Conservation (phyloP, 1,140 invertebrate species). For the Papilio polyxenes region DNA sequence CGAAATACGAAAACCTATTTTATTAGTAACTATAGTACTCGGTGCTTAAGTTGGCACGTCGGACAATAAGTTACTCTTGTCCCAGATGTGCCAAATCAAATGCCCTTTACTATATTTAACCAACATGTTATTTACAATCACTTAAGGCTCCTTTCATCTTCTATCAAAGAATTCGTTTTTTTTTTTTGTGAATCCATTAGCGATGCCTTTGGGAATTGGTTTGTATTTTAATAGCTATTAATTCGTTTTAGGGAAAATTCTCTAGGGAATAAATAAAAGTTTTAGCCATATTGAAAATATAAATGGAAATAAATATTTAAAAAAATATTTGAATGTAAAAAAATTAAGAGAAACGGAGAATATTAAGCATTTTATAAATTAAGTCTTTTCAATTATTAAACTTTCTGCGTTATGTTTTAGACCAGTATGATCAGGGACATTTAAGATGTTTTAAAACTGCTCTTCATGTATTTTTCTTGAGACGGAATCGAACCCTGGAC, state of each 20-base stretch:
- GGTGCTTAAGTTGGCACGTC: not conserved
- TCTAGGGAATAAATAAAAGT: not conserved
- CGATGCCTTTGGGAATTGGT: conserved; percentile 5
- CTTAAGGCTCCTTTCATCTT: conserved; percentile 3
- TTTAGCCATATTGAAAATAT: not conserved
- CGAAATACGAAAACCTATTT: too few species aligned
- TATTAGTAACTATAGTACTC: not conserved
- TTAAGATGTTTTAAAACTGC: not conserved
- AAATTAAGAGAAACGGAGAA: not conserved
- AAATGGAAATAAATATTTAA: conserved; percentile 4
- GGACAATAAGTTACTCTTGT: not conserved
- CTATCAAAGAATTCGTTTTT: conserved; percentile 17
- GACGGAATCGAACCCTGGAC: not conserved
- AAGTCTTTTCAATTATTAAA: too few species aligned
- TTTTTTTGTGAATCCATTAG: conserved; percentile 11
- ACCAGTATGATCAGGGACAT: too few species aligned
- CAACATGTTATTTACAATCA: not conserved
- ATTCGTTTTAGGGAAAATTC: conserved; percentile 8
- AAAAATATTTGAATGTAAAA: not conserved
- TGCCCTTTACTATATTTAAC: not conserved
- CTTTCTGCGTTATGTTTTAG: not conserved
- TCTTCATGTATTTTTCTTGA: not conserved
- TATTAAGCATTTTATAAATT: too few species aligned
- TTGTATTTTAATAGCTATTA: conserved; percentile 20
- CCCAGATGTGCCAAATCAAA: not conserved